Conservation (phyloP, 2,797 vertebrate species). For the Zenarchopterus dispar region DNA sequence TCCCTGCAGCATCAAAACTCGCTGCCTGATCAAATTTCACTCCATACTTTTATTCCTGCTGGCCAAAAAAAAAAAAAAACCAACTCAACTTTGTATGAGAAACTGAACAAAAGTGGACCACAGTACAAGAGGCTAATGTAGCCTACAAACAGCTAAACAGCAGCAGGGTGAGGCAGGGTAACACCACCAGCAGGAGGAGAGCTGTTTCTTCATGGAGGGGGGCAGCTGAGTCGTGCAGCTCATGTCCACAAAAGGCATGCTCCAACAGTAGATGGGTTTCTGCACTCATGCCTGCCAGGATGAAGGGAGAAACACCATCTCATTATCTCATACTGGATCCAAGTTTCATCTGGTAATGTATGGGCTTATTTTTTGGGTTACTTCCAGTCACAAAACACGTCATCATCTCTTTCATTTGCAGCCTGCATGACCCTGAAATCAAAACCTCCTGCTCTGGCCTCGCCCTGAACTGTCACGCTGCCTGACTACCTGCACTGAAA, state of each 20-base stretch:
- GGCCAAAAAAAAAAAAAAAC: not conserved
- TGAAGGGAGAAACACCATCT: slow-evolving; percentile 10
- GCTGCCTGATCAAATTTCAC: not conserved
- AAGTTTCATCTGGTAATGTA: not conserved
- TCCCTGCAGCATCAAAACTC: slow-evolving; percentile 13
- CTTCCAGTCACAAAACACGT: slow-evolving; percentile 26
- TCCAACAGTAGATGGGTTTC: slow-evolving; percentile 81
- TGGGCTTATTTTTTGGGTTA: not conserved
- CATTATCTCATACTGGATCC: not conserved
- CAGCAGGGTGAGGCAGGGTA: slow-evolving; percentile 55
- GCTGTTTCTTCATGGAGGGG: slow-evolving; percentile 7
- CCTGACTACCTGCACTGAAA: not conserved
- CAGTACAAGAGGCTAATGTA: slow-evolving; percentile 12
- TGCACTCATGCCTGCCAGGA: slow-evolving; percentile 74
- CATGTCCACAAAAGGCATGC: slow-evolving; percentile 77
- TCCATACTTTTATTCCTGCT: not conserved
- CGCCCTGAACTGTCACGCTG: not conserved
- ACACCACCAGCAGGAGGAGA: slow-evolving; percentile 44
- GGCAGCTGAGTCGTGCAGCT: slow-evolving; percentile 66
- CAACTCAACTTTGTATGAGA: not conserved
- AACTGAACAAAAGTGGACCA: fast-evolving
- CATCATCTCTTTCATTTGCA: slow-evolving; percentile 13
- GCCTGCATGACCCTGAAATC: slow-evolving; percentile 22
- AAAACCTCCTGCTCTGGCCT: slow-evolving; percentile 30
- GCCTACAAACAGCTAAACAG: slow-evolving; percentile 44